phyloP scores from a whole-genome alignment of 2,113 vertebrate genomes.

The Hyperoodon ampullatus region DNA sequence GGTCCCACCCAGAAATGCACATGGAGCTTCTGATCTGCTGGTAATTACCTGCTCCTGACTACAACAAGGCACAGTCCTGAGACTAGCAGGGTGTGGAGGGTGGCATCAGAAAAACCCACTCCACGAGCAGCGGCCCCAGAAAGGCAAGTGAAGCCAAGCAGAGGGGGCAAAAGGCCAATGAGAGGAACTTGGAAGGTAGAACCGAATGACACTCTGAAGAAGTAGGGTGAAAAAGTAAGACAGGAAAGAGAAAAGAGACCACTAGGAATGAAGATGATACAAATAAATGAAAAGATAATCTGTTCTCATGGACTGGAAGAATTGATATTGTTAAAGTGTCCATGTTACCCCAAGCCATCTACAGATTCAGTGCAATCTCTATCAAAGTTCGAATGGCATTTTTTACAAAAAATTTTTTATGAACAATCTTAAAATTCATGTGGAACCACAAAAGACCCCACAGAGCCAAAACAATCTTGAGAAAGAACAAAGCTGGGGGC shows the following conservation, averaged over 20 bases:
- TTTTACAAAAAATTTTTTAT: no score
- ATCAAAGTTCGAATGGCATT: neutral
- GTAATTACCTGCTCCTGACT: accelerated
- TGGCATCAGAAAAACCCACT: neutral
- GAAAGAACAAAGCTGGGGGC: neutral
- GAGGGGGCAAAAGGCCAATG: no score
- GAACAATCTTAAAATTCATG: neutral
- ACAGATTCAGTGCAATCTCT: neutral
- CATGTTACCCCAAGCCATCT: neutral
- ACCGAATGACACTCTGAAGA: accelerated
- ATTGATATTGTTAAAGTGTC: neutral
- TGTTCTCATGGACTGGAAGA: neutral
- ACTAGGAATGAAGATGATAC: neutral
- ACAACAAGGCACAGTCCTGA: accelerated
- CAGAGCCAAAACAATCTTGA: neutral
- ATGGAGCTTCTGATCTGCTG: accelerated
- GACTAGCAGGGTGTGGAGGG: neutral
- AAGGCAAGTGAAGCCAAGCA: neutral
- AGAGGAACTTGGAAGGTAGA: no score
- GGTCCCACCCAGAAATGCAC: no score
- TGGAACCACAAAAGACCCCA: neutral
- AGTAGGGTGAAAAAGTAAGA: no score
- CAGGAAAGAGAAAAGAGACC: neutral
- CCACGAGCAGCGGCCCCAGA: accelerated
- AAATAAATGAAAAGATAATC: neutral